Evolutionary conservation across 2,113 vertebrate species (phyloP), one percentile per base, ranked within the genome.

Genomic region (Mesitornis unicolor): DNA sequence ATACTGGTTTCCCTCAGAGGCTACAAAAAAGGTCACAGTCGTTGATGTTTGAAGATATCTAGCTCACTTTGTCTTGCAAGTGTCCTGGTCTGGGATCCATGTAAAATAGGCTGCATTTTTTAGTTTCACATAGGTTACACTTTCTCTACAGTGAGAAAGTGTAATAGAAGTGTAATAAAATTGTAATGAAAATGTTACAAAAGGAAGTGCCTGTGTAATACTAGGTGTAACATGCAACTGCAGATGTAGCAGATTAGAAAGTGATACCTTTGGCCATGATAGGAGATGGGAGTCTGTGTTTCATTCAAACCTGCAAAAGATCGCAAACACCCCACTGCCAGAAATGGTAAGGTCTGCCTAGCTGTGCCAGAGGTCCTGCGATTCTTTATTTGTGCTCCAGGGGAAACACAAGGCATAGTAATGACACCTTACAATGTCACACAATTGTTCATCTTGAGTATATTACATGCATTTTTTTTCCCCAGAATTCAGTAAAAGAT

Each of bases 251-350:
- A 71, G 53, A 36, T 73, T 8, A 51, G 69, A 40, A 74, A 87
- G n/a, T 0, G 0, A 2, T 64, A 40, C 10, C 31, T 85, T 69
- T 8, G 15, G 25, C 51, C 2, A 2, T 38, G 45, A 21, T 26
- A 6, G 3, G 65, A 88, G 45, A 29, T 2, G 12, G 28, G 12
- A n/a, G 2, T 87, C 38, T 60, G 11, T 29, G 18, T 18, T 90
- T 59, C 35, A 25, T 43, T 77, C 24, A 47, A 24, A 25, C 38
- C 51, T 63, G 16, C 26, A 43, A 79, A 29, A 80, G 28, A 19
- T 5, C 13, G 40, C 36, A 85, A 87, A 50, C 29, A 47, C 7
- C 3, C 15, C 29, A 12, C 33, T 85, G 28, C 11, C 42, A 38
- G 24, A 40, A 64, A 43, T 8, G 19, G 11, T 40, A 13, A 56